Base-by-base conservation (phyloP, 2,113 vertebrate species). In the Emydura subglobosa region DNA sequence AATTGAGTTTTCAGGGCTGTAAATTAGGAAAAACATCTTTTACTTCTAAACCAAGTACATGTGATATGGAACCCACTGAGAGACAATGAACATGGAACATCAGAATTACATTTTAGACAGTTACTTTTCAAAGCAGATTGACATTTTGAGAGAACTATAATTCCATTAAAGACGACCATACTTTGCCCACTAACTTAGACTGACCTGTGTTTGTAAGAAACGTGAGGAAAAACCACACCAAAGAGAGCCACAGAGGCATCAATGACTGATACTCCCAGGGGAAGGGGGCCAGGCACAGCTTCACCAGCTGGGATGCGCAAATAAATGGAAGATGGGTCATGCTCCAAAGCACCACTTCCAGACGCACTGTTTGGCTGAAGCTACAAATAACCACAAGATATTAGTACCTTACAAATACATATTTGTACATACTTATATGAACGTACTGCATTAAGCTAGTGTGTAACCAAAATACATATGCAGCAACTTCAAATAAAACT, bases 321-420 rank as follows among this genome's bases (percentile, higher is more conserved):
- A 95, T 99, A 99, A 95, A 99, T 99, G 22, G 99, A 99, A 24
- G 99, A 99, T 0, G 99, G 99, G 82, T 99, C 99, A 0, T 99
- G 99, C 65, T 99, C 99, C 95, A 99, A 98, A 89, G 99, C 99
- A 9, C 99, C 99, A 19, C 99, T 99, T 92, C 99, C 99, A 50
- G 99, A 99, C 0, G 99, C 99, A 50, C 99, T 99, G 97, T 99
- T 99, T 42, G 99, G 99, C 98, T 99, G 99, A 83, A 99, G 98
- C 99, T 99, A 96, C 76, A 97, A 92, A 95, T 93, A 2, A 10
- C 54, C 87, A 96, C 55, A 88, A 12, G 39, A 94, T 7, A 84
- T 3, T 2, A 95, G 95, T 22, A 88, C 25, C 29, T 78, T 50
- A 49, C 79, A 65, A 94, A 90, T 39, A 49, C 1, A 88, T 2